These are phyloP conservation scores for Agrochola macilenta DNA, from an alignment of 2,888 invertebrate genomes.

Conservation along the genomic window DNA sequence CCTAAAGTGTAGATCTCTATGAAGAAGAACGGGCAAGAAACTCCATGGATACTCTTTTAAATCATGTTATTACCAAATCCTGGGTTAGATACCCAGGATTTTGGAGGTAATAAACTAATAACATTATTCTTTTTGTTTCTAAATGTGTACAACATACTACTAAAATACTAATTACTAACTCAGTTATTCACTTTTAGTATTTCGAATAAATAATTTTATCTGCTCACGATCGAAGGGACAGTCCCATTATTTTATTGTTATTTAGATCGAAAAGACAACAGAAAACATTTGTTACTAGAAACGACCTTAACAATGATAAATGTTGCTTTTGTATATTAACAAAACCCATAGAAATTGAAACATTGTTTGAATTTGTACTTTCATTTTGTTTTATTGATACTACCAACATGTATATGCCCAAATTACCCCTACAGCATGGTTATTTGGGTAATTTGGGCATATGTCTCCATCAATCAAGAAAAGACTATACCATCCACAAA, in stretches of 20 bases:
- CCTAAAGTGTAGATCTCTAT: no score
- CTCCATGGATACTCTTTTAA: no score
- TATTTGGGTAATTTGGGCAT: conserved; percentile 12
- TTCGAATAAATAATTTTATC: background rate
- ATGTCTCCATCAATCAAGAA: conserved; percentile 38
- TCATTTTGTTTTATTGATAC: background rate
- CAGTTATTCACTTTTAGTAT: background rate
- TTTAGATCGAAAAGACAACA: conserved; percentile 12
- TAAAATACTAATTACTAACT: background rate
- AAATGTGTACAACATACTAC: no score
- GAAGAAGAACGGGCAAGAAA: no score
- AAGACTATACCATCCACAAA: background rate
- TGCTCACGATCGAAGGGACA: background rate
- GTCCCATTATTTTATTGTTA: background rate
- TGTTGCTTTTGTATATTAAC: background rate
- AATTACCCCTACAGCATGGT: conserved; percentile 18
- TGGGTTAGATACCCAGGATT: no score
- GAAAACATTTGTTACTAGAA: background rate
- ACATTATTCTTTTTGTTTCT: no score
- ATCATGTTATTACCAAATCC: no score
- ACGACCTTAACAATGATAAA: conserved; percentile 6
- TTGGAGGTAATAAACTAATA: no score
- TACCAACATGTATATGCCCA: background rate
- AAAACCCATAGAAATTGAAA: background rate
- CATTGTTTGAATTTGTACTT: background rate